These are phyloP conservation scores for Rhodeus uyekii DNA, from an alignment of 2,797 vertebrate genomes.

Conservation along the genomic window DNA sequence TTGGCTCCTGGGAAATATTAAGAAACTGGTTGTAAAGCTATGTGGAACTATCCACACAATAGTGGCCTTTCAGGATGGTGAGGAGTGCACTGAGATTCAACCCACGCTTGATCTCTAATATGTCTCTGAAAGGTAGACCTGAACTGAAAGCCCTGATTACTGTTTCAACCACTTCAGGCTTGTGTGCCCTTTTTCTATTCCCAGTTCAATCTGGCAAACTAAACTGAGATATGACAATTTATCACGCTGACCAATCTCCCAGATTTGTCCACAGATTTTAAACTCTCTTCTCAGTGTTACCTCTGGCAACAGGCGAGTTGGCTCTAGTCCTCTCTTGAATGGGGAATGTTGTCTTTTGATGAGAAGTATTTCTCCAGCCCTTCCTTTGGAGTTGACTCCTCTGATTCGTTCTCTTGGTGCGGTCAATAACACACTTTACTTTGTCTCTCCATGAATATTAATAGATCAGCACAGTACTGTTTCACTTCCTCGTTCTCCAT, in stretches of 20 bases:
- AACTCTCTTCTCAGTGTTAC: neutral
- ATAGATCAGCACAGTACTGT: neutral
- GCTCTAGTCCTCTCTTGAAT: neutral
- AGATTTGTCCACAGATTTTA: slow-evolving; percentile 4
- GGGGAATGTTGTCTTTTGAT: neutral
- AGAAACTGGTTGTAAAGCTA: slow-evolving; percentile 44
- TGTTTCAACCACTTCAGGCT: slow-evolving; percentile 3
- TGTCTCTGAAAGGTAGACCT: slow-evolving; percentile 24
- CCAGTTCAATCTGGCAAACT: slow-evolving; percentile 9
- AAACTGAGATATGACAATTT: slow-evolving; percentile 21
- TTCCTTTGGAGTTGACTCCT: neutral
- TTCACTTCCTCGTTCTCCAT: neutral
- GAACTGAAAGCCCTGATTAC: slow-evolving; percentile 20
- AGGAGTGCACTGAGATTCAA: slow-evolving; percentile 1
- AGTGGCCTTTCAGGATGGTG: slow-evolving; percentile 25
- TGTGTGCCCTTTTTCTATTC: neutral
- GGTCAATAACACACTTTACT: neutral
- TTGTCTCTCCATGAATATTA: neutral
- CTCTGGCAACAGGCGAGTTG: neutral
- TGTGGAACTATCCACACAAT: slow-evolving; percentile 23
- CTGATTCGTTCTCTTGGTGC: too few species aligned
- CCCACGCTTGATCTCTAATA: slow-evolving; percentile 21
- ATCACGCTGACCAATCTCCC: slow-evolving; percentile 23
- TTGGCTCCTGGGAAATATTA: too few species aligned
- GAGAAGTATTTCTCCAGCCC: neutral